Evolutionary conservation across 2,797 vertebrate species (phyloP).

Genomic region (Artibeus jamaicensis): DNA sequence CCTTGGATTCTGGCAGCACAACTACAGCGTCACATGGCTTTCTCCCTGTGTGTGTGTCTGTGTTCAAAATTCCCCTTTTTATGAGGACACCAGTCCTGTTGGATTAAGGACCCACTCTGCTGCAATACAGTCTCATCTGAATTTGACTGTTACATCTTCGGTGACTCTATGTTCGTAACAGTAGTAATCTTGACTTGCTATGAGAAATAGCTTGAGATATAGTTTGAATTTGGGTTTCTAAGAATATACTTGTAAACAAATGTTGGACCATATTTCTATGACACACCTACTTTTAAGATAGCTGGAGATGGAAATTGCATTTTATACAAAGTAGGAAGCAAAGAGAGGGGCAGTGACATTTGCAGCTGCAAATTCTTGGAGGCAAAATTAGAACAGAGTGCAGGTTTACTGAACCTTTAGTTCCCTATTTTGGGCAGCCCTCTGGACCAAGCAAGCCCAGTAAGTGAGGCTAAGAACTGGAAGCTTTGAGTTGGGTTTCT

Average conservation of each 20-base stretch:
- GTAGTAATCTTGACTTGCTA: not conserved
- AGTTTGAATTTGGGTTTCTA: slow-evolving; percentile 10
- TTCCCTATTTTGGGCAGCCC: not conserved
- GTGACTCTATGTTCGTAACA: not conserved
- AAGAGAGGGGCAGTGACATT: not conserved
- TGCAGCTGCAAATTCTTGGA: not conserved
- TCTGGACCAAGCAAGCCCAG: not conserved
- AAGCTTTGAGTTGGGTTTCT: not conserved
- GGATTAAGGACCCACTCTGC: not conserved
- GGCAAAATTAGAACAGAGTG: not conserved
- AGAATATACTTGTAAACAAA: slow-evolving; percentile 24
- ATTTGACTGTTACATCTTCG: not conserved
- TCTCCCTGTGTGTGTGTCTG: not conserved
- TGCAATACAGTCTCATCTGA: not conserved
- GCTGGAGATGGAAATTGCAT: not conserved
- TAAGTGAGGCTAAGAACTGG: not conserved
- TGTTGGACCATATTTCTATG: not conserved
- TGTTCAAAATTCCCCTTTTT: not conserved
- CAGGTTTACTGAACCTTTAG: not conserved
- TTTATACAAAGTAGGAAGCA: not conserved
- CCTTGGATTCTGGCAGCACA: not conserved
- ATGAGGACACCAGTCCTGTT: not conserved
- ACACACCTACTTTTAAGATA: not conserved
- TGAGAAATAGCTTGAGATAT: slow-evolving; percentile 23
- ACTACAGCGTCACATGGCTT: not conserved